These are phyloP conservation scores for Falco cherrug DNA, from an alignment of 2,797 vertebrate species.

Conservation along the genomic window DNA sequence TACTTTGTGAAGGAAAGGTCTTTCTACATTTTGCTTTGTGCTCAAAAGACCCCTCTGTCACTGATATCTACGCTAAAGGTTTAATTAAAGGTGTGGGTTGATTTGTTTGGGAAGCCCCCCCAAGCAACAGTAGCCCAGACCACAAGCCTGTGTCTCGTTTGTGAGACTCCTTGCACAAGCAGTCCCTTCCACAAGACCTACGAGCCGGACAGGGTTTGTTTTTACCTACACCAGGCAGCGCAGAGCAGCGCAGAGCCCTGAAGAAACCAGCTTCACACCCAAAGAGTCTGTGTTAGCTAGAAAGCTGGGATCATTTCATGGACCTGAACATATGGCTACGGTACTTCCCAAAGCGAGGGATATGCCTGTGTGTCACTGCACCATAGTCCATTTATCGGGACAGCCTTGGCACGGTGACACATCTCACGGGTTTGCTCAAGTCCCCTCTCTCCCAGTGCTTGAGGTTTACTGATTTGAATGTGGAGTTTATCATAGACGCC, in stretches of 20 bases:
- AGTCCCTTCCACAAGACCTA: neutral
- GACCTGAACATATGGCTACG: rapidly evolving
- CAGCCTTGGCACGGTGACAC: neutral
- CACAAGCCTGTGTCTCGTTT: neutral
- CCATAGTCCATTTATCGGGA: rapidly evolving
- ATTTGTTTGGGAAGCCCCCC: neutral
- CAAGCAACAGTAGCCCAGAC: neutral
- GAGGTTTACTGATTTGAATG: neutral
- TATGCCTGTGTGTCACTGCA: rapidly evolving
- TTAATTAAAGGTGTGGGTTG: neutral
- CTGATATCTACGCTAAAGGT: rapidly evolving
- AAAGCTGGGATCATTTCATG: neutral
- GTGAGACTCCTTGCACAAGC: neutral
- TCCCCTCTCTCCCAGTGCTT: rapidly evolving
- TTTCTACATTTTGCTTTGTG: neutral
- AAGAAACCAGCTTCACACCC: neutral
- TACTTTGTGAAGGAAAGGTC: neutral
- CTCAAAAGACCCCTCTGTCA: neutral
- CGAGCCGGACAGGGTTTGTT: rapidly evolving
- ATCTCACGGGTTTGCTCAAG: rapidly evolving
- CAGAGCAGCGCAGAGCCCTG: neutral
- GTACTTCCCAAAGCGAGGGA: neutral
- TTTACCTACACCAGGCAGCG: neutral
- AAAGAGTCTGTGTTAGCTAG: too few relatives aligned
- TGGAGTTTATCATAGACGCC: neutral